Percentiles rank a stretch among this genome's conserved stretches.
Evolutionary conservation across 2,113 vertebrate genomes (phyloP).

Genomic region (Oreochromis tanganicae): DNA sequence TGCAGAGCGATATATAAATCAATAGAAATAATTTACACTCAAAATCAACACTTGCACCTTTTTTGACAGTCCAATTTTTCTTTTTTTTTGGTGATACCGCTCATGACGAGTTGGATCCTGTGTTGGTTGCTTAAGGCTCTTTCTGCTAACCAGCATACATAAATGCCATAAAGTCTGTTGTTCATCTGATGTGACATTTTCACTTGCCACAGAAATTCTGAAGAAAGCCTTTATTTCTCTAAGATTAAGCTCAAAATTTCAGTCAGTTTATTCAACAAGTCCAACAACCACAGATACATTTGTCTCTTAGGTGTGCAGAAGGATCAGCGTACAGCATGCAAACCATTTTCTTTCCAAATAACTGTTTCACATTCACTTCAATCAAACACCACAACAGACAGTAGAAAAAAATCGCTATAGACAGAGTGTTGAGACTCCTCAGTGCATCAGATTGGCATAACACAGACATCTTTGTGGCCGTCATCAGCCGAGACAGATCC

Average conservation of each 20-base stretch:
- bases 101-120: not conserved
- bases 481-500: not conserved
- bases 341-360: not conserved
- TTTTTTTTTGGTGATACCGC: fast-evolving
- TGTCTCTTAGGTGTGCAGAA: fast-evolving
- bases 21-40: not conserved
- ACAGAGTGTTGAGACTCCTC: not conserved
- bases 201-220: not conserved
- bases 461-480: not conserved
- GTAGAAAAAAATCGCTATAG: not conserved
- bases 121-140: not conserved
- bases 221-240: fast-evolving
- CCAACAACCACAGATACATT: not conserved
- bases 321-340: not conserved
- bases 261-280: not conserved
- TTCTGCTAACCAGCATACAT: not conserved
- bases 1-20: not conserved
- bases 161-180: not conserved
- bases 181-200: not conserved
- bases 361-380: not conserved
- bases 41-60: not conserved
- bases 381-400: not conserved
- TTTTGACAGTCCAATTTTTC: not conserved
- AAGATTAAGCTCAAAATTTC: not conserved
- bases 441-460: not conserved